A percentile compares a stretch with the other conserved stretches of the same genome.
These are phyloP conservation scores for Morbakka virulenta DNA, from an alignment of 30 jellyfish, hydroid and myxozoan species.

Conservation along the genomic window DNA sequence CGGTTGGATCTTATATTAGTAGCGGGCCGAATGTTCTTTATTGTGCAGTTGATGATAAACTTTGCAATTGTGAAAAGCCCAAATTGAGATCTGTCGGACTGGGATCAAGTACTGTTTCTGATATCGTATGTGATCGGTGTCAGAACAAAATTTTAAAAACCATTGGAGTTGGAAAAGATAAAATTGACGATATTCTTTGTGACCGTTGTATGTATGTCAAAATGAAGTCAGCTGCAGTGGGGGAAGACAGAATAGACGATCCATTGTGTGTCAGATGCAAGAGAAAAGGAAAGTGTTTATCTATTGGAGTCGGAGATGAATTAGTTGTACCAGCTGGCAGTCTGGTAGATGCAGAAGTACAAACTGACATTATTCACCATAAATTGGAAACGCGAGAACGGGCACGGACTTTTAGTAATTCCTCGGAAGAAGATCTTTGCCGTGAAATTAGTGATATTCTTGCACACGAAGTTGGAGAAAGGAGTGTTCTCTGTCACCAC, in stretches of 20 bases:
- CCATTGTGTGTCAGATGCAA: constrained; percentile 61
- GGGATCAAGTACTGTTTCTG: constrained; percentile 44
- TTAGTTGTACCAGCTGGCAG: not conserved
- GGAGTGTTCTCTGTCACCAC: constrained; percentile 68
- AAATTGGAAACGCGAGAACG: not conserved
- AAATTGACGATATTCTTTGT: constrained; percentile 18
- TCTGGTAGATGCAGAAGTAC: not conserved
- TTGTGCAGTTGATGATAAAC: constrained; percentile 71
- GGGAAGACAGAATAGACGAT: constrained; percentile 68
- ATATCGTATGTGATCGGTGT: constrained; percentile 75
- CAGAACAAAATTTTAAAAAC: constrained; percentile 15
- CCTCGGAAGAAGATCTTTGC: not conserved
- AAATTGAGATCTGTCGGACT: constrained; percentile 28
- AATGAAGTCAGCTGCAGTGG: constrained; percentile 58
- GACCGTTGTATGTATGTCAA: constrained; percentile 16
- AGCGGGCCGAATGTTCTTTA: not conserved
- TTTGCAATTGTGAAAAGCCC: constrained; percentile 72
- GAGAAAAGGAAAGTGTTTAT: not conserved
- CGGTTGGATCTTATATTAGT: constrained; percentile 61
- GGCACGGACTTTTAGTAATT: not conserved
- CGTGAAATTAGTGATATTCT: not conserved
- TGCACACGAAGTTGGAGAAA: constrained; percentile 10
- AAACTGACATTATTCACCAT: not conserved
- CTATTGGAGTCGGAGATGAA: constrained; percentile 67
- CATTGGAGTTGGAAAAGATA: constrained; percentile 57